phyloP scores from a whole-genome alignment of 2,797 vertebrate species.

The Hozukius guyotensis region DNA sequence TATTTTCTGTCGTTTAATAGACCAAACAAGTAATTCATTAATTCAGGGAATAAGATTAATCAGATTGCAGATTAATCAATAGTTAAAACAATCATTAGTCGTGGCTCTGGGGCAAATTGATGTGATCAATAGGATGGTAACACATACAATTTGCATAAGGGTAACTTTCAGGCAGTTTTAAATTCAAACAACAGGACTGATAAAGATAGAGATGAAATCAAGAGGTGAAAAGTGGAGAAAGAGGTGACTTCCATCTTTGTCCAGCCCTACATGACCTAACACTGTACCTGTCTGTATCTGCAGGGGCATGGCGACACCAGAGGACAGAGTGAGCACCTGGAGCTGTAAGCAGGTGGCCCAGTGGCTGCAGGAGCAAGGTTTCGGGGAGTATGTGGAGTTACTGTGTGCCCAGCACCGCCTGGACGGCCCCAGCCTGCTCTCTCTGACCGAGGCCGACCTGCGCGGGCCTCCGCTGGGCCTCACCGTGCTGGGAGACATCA shows the following conservation, averaged over 20 bases:
- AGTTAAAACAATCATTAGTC: no score
- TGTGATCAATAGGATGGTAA: not conserved
- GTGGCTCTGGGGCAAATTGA: not conserved
- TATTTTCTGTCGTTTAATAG: not conserved
- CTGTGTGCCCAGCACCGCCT: slow-evolving; percentile 91
- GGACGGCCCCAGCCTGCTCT: slow-evolving; percentile 91
- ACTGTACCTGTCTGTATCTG: slow-evolving; percentile 24
- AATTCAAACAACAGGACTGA: not conserved
- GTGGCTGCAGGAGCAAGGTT: slow-evolving; percentile 93
- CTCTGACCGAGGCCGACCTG: slow-evolving; percentile 92
- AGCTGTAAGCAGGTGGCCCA: slow-evolving; percentile 89
- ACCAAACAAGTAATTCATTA: not conserved
- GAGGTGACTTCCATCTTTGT: not conserved
- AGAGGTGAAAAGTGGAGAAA: not conserved
- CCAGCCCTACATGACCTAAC: not conserved
- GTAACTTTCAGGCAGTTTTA: not conserved
- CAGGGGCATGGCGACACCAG: slow-evolving; percentile 67
- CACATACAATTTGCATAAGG: no score
- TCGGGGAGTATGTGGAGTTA: slow-evolving; percentile 90
- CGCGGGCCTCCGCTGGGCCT: slow-evolving; percentile 93
- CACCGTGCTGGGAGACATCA: slow-evolving; percentile 93
- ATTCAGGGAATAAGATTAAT: not conserved
- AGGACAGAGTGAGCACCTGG: slow-evolving; percentile 85
- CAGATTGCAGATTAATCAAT: not conserved
- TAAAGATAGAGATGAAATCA: slow-evolving; percentile 7